Evolutionary conservation across 2,888 invertebrate genomes (phyloP).

Genomic region (Phoronis australis): DNA sequence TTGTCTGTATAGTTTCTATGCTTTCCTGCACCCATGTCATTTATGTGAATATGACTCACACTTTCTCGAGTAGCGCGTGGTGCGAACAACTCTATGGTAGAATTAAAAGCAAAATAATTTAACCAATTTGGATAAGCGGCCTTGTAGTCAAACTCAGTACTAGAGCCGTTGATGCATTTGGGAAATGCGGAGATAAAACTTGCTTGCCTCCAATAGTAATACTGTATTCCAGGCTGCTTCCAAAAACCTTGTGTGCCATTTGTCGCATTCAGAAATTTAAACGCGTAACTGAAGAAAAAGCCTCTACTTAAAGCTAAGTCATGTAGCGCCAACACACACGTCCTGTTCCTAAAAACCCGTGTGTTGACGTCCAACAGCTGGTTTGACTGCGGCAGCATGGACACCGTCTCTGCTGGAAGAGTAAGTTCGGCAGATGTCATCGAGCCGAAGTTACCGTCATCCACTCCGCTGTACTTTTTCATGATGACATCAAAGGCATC

Average conservation of each 20-base stretch:
- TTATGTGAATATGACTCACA: conserved; percentile 71
- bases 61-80: conserved; percentile 75
- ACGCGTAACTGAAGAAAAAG: conserved; percentile 63
- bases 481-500: conserved; percentile 88
- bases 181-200: conserved; percentile 92
- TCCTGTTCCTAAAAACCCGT: conserved; percentile 80
- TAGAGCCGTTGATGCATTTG: conserved; percentile 73
- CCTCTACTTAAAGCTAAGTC: conserved; percentile 94
- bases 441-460: conserved; percentile 81
- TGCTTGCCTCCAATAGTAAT: conserved; percentile 88
- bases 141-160: conserved; percentile 89
- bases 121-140: conserved; percentile 91
- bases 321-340: conserved; percentile 84
- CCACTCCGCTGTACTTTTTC: conserved; percentile 75
- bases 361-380: conserved; percentile 61
- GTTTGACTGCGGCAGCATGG: conserved; percentile 61
- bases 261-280: conserved; percentile 34
- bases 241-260: conserved; percentile 68
- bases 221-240: conserved; percentile 98
- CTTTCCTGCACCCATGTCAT: conserved; percentile 62
- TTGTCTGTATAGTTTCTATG: conserved; percentile 87
- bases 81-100: conserved; percentile 88
- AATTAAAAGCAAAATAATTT: conserved; percentile 84
- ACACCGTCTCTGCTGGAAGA: conserved; percentile 80
- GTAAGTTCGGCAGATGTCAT: conserved; percentile 76